These are phyloP conservation scores for Adelges cooleyi DNA, from an alignment of 1,140 invertebrate genomes.

Conservation along the genomic window DNA sequence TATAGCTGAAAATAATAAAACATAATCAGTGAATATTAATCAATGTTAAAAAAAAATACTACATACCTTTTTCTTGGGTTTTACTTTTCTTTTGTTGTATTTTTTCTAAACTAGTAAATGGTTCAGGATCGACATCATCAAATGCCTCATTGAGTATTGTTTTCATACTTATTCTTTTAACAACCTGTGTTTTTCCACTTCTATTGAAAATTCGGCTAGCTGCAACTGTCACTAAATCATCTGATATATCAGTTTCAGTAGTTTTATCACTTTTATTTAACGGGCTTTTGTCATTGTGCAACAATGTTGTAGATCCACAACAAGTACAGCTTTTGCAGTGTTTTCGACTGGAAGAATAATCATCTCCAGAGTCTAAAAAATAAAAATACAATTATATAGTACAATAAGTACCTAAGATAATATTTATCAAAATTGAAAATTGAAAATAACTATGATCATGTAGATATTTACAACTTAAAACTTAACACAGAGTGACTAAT, in stretches of 20 bases:
- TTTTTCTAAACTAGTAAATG: slow-evolving; percentile 8
- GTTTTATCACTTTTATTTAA: slow-evolving; percentile 18
- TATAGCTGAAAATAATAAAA: no score
- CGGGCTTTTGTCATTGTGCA: not conserved
- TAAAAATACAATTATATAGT: not conserved
- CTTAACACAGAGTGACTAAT: no score
- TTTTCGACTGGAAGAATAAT: not conserved
- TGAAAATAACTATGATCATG: no score
- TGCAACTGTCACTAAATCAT: slow-evolving; percentile 19
- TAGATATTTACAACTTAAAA: no score
- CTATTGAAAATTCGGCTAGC: slow-evolving; percentile 15
- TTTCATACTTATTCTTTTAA: slow-evolving; percentile 11
- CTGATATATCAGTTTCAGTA: slow-evolving; percentile 3
- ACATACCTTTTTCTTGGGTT: not conserved
- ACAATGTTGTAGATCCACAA: slow-evolving; percentile 1
- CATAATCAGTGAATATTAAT: no score
- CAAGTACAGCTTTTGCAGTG: slow-evolving; percentile 18
- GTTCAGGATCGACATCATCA: not conserved
- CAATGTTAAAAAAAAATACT: no score
- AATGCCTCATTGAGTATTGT: slow-evolving; percentile 12
- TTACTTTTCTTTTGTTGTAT: slow-evolving; percentile 5
- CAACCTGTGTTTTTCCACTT: slow-evolving; percentile 10
- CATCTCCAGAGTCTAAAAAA: not conserved
- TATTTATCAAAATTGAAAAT: no score
- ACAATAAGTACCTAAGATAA: no score